Evolutionary conservation across 2,888 invertebrate species (phyloP), one percentile per base, ranked within the genome.

Genomic region (Belgica antarctica): DNA sequence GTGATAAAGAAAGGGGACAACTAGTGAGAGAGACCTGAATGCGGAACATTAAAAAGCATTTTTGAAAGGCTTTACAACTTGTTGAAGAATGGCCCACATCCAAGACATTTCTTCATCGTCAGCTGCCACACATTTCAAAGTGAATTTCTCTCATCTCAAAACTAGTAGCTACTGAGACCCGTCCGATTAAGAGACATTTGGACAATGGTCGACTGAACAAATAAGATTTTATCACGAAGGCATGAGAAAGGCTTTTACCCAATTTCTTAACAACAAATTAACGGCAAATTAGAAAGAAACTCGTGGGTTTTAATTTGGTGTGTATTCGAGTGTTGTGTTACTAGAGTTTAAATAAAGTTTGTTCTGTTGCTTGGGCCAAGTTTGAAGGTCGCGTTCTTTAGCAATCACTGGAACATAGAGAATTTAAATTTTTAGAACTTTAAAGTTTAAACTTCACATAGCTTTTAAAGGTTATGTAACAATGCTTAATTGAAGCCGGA

Each of bases 161-260:
- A 66, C 65, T 66, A 31, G 65, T 66, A 66, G 65, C 65, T 47
- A 27, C 41, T 34, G 28, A n/a, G 22, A 62, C 34, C 41, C 28
- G 65, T 66, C 65, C 46, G 65, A 66, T 66, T 46, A 66, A 15
- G 19, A 63, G 24, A 17, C 25, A 62, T 62, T 52, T 22, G 22
- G 52, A 17, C 17, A n/a, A 52, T 52, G 22, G 52, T 3, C 52
- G 52, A 52, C 8, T 52, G 52, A 22, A 52, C 65, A 46, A 66
- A 66, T 66, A 41, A 63, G 63, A 63, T 63, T 63, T 63, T 63
- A 63, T 63, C 52, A 22, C 4, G 17, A 22, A 52, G 52, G 52
- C 52, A 52, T 52, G 52, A 52, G 52, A 52, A 52, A 52, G 22
- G 41, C 41, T 41, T 52, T 52, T 19, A 52, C 52, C 52, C 8